Evolutionary conservation across 2,888 invertebrate species (phyloP).

Genomic region (Cordylochernes scorpioides): DNA sequence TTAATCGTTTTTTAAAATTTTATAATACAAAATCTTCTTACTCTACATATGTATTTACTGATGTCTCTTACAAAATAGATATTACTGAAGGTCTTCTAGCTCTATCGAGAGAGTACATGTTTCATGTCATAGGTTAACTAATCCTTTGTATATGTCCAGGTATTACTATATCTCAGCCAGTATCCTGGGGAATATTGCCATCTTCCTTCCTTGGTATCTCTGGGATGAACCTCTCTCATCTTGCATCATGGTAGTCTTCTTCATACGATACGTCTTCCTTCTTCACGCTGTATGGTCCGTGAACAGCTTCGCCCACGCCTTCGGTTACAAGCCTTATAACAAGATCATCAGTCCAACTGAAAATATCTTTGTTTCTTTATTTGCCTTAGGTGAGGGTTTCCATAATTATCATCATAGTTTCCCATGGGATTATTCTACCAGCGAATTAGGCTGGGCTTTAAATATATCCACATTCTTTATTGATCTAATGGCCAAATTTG

Average conservation of each 20-base stretch:
- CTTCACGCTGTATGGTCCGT: conserved; percentile 7
- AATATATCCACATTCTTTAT: conserved; percentile 23
- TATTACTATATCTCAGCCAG: no score
- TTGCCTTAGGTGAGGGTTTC: conserved; percentile 22
- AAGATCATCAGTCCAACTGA: conserved; percentile 9
- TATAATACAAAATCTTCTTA: no score
- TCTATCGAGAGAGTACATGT: no score
- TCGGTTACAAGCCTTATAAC: conserved; percentile 9
- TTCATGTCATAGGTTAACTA: no score
- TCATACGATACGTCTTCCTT: conserved; percentile 25
- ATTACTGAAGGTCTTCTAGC: no score
- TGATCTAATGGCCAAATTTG: conserved; percentile 20
- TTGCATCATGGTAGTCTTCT: conserved; percentile 50
- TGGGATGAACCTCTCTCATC: conserved; percentile 52
- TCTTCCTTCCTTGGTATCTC: conserved; percentile 45
- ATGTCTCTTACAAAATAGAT: no score
- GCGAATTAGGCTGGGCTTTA: conserved; percentile 20
- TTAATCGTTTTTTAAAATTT: no score
- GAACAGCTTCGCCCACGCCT: conserved; percentile 8
- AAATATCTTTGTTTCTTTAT: conserved; percentile 8
- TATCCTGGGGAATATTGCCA: no score
- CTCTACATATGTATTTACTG: no score
- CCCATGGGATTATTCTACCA: conserved; percentile 24
- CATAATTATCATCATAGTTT: conserved; percentile 29
- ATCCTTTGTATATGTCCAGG: no score